Percentiles rank a stretch among this genome's conserved stretches.
Evolutionary conservation across 2,797 vertebrate genomes (phyloP).

Genomic region (Danio tinwini): DNA sequence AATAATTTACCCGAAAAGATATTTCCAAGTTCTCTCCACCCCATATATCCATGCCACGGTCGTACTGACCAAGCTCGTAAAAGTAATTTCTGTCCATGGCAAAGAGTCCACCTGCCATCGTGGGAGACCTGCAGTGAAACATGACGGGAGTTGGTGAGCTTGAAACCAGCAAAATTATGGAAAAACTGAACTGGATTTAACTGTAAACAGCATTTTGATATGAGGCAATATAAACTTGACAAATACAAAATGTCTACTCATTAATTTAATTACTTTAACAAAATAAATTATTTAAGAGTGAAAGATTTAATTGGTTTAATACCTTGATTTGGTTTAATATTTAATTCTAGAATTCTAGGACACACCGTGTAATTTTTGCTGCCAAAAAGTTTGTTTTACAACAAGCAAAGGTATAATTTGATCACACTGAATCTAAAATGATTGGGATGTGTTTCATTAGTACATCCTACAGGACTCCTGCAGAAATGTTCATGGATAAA

Average conservation of each 20-base stretch:
- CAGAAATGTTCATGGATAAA: no score
- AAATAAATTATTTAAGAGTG: no score
- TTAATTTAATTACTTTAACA: neutral
- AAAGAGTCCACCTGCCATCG: constrained; percentile 96
- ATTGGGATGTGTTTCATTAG: no score
- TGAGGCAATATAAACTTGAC: neutral
- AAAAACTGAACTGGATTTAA: neutral
- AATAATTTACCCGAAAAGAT: constrained; percentile 89
- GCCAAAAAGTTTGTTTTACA: no score
- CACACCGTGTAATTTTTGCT: no score
- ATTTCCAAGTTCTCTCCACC: constrained; percentile 97
- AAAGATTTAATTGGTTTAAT: no score
- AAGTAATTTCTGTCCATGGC: constrained; percentile 95
- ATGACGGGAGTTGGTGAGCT: neutral
- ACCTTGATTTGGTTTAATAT: no score
- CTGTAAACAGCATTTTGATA: neutral
- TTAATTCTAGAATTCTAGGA: no score
- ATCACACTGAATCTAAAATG: no score
- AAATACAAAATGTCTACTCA: neutral
- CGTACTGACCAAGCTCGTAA: constrained; percentile 90
- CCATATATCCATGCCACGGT: constrained; percentile 98
- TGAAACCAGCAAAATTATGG: neutral
- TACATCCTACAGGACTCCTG: no score
- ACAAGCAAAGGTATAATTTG: no score
- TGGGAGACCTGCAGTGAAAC: constrained; percentile 85